Evolutionary conservation across 2,888 invertebrate genomes (phyloP).

Genomic region (Sceliomorpha sp.): DNA sequence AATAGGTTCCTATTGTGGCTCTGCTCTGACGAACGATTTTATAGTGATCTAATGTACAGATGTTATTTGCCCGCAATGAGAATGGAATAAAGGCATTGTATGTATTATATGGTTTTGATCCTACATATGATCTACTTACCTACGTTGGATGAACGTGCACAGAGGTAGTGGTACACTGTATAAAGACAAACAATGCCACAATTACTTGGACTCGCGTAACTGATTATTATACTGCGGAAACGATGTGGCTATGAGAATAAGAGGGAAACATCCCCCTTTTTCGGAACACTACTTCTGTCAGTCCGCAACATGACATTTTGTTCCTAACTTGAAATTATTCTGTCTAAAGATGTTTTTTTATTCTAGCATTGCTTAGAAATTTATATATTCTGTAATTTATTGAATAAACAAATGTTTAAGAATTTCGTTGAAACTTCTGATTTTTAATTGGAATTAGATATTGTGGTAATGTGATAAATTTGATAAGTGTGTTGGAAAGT

Average conservation of each 20-base stretch:
- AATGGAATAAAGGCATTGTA: slow-evolving; percentile 74
- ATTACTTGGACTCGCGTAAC: slow-evolving; percentile 59
- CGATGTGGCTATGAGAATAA: slow-evolving; percentile 40
- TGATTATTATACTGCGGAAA: slow-evolving; percentile 57
- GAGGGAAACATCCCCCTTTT: slow-evolving; percentile 42
- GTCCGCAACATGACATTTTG: slow-evolving; percentile 23
- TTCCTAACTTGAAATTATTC: slow-evolving; percentile 11
- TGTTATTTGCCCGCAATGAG: slow-evolving; percentile 78
- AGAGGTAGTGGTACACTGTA: slow-evolving; percentile 41
- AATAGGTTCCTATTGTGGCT: slow-evolving; percentile 74
- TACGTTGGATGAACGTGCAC: slow-evolving; percentile 51
- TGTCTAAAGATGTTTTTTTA: too few species aligned
- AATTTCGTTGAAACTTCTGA: too few species aligned
- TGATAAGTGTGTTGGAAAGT: too few species aligned
- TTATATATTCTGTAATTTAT: too few species aligned
- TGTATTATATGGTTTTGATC: slow-evolving; percentile 70
- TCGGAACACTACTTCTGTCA: slow-evolving; percentile 41
- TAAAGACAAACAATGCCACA: slow-evolving; percentile 56
- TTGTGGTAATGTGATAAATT: too few species aligned
- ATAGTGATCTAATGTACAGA: slow-evolving; percentile 79
- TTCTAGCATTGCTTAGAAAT: too few species aligned
- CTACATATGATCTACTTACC: slow-evolving; percentile 66
- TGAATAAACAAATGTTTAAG: too few species aligned
- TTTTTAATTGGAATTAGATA: too few species aligned
- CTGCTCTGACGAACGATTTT: slow-evolving; percentile 74